phyloP scores from a whole-genome alignment of 2,113 vertebrate genomes.

The Salvelinus alpinus region DNA sequence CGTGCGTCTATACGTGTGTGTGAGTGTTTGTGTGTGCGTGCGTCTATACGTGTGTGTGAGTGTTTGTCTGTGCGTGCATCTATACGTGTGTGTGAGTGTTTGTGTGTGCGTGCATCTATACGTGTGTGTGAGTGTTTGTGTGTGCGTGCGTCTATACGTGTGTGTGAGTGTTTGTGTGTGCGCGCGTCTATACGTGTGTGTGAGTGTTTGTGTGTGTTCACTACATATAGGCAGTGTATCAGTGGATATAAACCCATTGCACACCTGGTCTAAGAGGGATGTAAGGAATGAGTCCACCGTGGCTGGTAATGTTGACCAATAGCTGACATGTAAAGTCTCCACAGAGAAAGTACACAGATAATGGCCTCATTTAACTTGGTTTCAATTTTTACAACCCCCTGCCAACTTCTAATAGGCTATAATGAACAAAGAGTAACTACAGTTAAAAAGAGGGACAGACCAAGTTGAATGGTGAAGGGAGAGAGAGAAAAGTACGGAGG shows the following conservation, averaged over 20 bases:
- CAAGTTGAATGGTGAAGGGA: neutral
- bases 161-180: slow-evolving; percentile 10
- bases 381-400: slow-evolving; percentile 29
- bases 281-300: too few species aligned
- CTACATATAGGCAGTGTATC: too few species aligned
- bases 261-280: too few species aligned
- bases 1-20: neutral
- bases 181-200: neutral
- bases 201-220: slow-evolving; percentile 6
- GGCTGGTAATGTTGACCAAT: neutral
- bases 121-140: slow-evolving; percentile 15
- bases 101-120: too few species aligned
- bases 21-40: slow-evolving; percentile 4
- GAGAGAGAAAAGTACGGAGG: slow-evolving; percentile 4
- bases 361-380: slow-evolving; percentile 26
- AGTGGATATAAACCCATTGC: too few species aligned
- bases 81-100: slow-evolving; percentile 17
- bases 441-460: slow-evolving; percentile 10
- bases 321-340: slow-evolving; percentile 16
- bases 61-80: neutral
- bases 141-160: neutral
- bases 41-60: neutral
- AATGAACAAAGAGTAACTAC: slow-evolving; percentile 34
- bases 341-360: slow-evolving; percentile 23
- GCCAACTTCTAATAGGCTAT: slow-evolving; percentile 36